Evolutionary conservation across 2,888 invertebrate genomes (phyloP).

Genomic region (Andrena marginata): DNA sequence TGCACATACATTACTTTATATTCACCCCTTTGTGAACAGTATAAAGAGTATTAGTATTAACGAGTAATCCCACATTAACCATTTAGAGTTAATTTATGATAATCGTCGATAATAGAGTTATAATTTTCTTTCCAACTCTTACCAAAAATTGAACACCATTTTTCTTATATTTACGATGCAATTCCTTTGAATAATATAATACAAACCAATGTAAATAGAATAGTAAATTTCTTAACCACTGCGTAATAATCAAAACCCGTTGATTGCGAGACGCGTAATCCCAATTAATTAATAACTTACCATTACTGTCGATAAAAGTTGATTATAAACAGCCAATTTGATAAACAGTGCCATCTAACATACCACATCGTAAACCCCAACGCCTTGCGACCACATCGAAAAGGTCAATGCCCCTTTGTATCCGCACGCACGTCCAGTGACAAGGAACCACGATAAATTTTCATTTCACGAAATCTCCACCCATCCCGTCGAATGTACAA

Average conservation of each 20-base stretch:
- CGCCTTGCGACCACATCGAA: background rate
- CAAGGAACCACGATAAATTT: conserved; percentile 37
- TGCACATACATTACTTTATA: background rate
- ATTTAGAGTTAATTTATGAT: background rate
- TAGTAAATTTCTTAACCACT: too few relatives aligned
- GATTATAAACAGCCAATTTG: conserved; percentile 3
- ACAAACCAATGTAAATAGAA: too few relatives aligned
- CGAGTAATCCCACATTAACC: too few relatives aligned
- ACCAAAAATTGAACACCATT: too few relatives aligned
- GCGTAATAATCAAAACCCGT: too few relatives aligned
- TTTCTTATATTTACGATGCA: too few relatives aligned
- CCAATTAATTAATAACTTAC: too few relatives aligned
- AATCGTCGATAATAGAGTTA: too few relatives aligned
- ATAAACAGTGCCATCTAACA: conserved; percentile 49
- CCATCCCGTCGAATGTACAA: background rate
- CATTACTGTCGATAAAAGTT: background rate
- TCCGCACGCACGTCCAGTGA: conserved; percentile 25
- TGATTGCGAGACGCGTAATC: too few relatives aligned
- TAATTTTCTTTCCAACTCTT: too few relatives aligned
- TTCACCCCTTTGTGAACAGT: background rate
- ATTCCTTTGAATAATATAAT: too few relatives aligned
- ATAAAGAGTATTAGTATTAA: background rate
- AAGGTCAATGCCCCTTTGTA: conserved; percentile 39
- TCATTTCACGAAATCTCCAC: conserved; percentile 4
- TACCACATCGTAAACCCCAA: background rate